A percentile compares a stretch with the other conserved stretches of the same genome.
Evolutionary conservation across 1,140 invertebrate genomes (phyloP).

Genomic region (Leptinotarsa texana): DNA sequence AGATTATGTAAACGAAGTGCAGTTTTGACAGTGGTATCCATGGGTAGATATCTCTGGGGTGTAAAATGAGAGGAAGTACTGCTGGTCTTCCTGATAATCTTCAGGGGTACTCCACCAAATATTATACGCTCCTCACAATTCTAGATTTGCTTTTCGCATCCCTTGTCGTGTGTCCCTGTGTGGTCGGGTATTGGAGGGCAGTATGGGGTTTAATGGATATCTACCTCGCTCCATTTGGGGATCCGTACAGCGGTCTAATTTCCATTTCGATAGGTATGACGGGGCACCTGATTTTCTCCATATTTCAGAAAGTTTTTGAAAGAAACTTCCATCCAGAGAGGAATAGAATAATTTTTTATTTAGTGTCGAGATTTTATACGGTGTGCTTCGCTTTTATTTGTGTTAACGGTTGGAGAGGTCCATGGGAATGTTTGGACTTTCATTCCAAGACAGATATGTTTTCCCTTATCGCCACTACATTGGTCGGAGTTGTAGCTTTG

Average conservation of each 20-base stretch:
- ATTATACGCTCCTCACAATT: constrained; percentile 66
- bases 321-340: constrained; percentile 68
- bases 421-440: constrained; percentile 75
- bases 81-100: constrained; percentile 61
- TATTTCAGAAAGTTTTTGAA: constrained; percentile 67
- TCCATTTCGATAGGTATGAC: constrained; percentile 70
- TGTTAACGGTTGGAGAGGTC: constrained; percentile 83
- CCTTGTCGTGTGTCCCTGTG: constrained; percentile 73
- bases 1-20: constrained; percentile 15
- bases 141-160: constrained; percentile 74
- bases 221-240: constrained; percentile 67
- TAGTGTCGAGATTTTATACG: constrained; percentile 75
- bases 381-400: constrained; percentile 74
- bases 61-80: constrained; percentile 63
- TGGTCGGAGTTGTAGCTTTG: constrained; percentile 67
- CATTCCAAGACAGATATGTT: constrained; percentile 65
- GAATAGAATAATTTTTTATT: constrained; percentile 69
- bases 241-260: constrained; percentile 63
- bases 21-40: constrained; percentile 1
- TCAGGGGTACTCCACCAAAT: constrained; percentile 56
- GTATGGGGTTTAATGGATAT: constrained; percentile 80
- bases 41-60: constrained; percentile 11
- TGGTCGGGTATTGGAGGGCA: constrained; percentile 84
- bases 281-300: constrained; percentile 69
- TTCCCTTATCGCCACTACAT: constrained; percentile 64